Evolutionary conservation across 2,797 vertebrate species (phyloP), one percentile per base, ranked within the genome.

Genomic region (Acipenser ruthenus): DNA sequence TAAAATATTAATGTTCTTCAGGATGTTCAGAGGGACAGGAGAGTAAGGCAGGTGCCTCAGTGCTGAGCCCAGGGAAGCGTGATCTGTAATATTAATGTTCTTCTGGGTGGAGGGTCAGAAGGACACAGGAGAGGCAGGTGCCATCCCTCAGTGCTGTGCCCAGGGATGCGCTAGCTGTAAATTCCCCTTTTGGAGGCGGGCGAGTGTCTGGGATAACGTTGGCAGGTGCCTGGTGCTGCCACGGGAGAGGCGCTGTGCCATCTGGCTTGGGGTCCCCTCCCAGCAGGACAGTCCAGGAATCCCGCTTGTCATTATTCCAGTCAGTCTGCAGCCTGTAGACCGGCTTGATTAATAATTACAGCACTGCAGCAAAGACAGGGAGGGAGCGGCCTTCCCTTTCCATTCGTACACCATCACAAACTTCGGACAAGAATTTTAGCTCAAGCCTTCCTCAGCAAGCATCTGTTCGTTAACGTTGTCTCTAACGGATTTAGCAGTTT

Each of bases 181-280:
- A 73, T 72, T 72, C 65, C 75, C 74, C 72, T 72, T 80, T 80
- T 84, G 79, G 80, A 75, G 80, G 82, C 6, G 10, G 49, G 47
- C 8, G 47, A 18, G 50, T 53, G 66, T 52, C 50, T 65, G 63
- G 50, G 9, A 9, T n/a, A 49, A 10, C 10, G 15, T 6, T 52
- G 65, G 11, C 68, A 63, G 68, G 64, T 69, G 64, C 37, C 60
- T 1, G 11, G 47, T 47, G 65, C 69, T 50, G 53, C 37, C 51
- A 55, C 9, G n/a, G 81, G 80, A 80, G 59, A 66, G 73, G 85
- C 74, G 67, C 76, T 78, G 69, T 71, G 73, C 89, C 88, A 90
- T 88, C 85, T 90, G 89, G 76, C 50, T 69, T 56, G 81, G 82
- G 82, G 81, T 80, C 83, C 83, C 82, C 78, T 80, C 86, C 71